phyloP scores from a whole-genome alignment of 2,113 vertebrate species.

The Hippocampus abdominalis region DNA sequence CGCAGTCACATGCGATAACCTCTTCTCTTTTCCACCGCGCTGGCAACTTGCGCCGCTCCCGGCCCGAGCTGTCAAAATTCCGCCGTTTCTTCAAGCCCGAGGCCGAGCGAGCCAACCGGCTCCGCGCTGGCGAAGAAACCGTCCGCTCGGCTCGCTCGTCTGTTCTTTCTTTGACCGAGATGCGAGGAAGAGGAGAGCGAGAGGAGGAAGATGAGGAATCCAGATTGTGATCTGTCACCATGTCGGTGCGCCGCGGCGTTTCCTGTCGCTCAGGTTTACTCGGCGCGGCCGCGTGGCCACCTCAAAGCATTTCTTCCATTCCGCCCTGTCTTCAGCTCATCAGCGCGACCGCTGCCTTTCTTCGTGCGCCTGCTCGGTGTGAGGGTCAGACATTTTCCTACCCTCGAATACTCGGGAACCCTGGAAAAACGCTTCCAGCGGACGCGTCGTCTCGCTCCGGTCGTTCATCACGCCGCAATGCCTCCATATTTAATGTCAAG shows the following conservation, averaged over 20 bases:
- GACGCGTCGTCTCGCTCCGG: constrained; percentile 22
- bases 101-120: constrained; percentile 14
- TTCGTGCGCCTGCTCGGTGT: constrained; percentile 37
- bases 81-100: constrained; percentile 50
- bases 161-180: constrained; percentile 3
- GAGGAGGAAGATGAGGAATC: constrained; percentile 51
- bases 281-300: constrained; percentile 40
- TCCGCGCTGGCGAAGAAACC: constrained; percentile 32
- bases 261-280: constrained; percentile 12
- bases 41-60: constrained; percentile 31
- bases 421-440: constrained; percentile 52
- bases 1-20: constrained; percentile 44
- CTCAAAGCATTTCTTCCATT: constrained; percentile 58
- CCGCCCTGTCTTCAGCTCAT: constrained; percentile 52
- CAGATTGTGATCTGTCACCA: constrained; percentile 45
- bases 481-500: constrained; percentile 24
- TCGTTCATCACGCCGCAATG: constrained; percentile 2
- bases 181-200: constrained; percentile 13
- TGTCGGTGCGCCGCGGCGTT: constrained; percentile 21
- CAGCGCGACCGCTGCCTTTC: constrained; percentile 38
- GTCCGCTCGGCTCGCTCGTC: neutral
- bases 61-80: constrained; percentile 52
- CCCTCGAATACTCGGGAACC: constrained; percentile 1
- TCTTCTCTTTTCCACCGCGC: constrained; percentile 39
- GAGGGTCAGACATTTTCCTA: constrained; percentile 48